phyloP scores from a whole-genome alignment of 2,888 invertebrate species.

The Stegophylla sp. region DNA sequence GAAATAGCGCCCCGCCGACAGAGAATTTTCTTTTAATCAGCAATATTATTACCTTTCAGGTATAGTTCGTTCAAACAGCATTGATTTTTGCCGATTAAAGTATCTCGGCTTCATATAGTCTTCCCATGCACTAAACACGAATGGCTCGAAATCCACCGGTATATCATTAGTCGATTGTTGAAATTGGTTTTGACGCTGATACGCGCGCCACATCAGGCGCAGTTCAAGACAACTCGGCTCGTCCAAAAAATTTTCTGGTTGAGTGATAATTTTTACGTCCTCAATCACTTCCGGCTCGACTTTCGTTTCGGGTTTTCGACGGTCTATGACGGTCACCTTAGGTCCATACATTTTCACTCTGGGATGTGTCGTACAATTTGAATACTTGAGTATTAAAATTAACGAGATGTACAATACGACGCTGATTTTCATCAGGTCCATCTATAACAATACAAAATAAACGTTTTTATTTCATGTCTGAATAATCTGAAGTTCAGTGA shows the following conservation, averaged over 20 bases:
- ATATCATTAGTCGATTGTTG: constrained; percentile 87
- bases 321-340: constrained; percentile 35
- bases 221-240: constrained; percentile 88
- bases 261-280: background rate
- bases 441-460: constrained; percentile 14
- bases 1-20: too few species aligned
- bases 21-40: constrained; percentile 64
- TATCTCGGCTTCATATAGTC: constrained; percentile 61
- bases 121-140: constrained; percentile 83
- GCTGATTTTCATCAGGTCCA: constrained; percentile 44
- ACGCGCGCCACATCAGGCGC: constrained; percentile 90
- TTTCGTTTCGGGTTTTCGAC: constrained; percentile 36
- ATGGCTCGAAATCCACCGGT: constrained; percentile 81
- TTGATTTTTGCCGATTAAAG: constrained; percentile 28
- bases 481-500: too few species aligned
- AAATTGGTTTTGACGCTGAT: constrained; percentile 74
- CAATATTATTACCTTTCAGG: constrained; percentile 68
- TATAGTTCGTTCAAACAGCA: constrained; percentile 24
- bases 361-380: constrained; percentile 41
- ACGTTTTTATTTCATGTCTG: background rate
- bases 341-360: constrained; percentile 54
- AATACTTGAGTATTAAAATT: constrained; percentile 15
- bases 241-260: constrained; percentile 64
- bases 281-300: constrained; percentile 2
- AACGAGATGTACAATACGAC: constrained; percentile 35